Percentiles rank a stretch among this genome's conserved stretches.
Conservation (phyloP, 1,140 invertebrate species). For the Agrilus planipennis region DNA sequence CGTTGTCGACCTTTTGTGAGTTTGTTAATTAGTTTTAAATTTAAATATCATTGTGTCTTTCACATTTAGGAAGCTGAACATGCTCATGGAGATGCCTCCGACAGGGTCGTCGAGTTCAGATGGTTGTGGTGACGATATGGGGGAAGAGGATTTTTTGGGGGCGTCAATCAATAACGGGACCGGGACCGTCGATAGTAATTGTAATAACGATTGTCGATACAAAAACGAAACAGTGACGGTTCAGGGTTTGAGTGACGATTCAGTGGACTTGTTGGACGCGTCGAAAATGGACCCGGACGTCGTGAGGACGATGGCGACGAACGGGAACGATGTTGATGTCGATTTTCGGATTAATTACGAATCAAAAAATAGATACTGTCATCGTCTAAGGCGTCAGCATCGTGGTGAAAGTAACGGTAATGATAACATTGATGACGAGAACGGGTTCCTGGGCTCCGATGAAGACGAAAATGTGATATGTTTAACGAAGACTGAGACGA, state of each 20-base stretch:
- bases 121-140: too few species aligned
- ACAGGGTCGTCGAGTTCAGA: neutral
- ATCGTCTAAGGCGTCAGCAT: neutral
- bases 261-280: neutral
- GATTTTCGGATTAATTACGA: too few species aligned
- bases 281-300: neutral
- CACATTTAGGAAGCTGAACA: neutral
- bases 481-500: slow-evolving; percentile 1
- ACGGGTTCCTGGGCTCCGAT: neutral
- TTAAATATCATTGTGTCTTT: neutral
- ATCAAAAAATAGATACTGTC: too few species aligned
- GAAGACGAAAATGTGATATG: slow-evolving; percentile 6
- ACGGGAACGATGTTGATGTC: neutral
- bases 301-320: slow-evolving; percentile 1
- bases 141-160: too few species aligned
- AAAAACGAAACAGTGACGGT: slow-evolving; percentile 10
- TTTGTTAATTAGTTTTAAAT: neutral
- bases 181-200: too few species aligned
- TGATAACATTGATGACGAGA: too few species aligned
- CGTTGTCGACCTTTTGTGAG: slow-evolving; percentile 40
- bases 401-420: slow-evolving; percentile 2
- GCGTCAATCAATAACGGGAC: too few species aligned
- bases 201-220: slow-evolving; percentile 23
- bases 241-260: slow-evolving; percentile 4
- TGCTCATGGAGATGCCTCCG: neutral